Evolutionary conservation across 2,113 vertebrate genomes (phyloP), one percentile per base, ranked within the genome.

Genomic region (Neoarius graeffei): DNA sequence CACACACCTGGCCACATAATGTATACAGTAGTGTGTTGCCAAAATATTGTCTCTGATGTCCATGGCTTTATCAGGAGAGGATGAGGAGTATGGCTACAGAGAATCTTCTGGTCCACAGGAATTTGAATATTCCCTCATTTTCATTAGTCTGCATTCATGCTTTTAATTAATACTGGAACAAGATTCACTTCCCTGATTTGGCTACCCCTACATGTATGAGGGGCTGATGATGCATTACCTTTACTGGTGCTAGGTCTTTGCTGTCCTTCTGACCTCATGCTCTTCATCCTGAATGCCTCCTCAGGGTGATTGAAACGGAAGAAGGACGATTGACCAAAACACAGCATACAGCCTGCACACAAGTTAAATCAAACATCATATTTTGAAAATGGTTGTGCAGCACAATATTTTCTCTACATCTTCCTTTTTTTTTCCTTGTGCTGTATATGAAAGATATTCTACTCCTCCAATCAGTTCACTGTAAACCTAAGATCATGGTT

Each of bases 261-360:
- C 85, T 87, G 91, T 85, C 92, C 95, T 0, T 92, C 93, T 0
- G 97, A 96, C 91, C 98, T 96, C 97, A 97, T 98, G 94, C 97
- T 98, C 94, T 98, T 99, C 96, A 99, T 99, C 95, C 96, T 96
- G 94, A 96, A 95, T 88, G 98, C 98, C 91, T 99, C 98, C 0
- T 97, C 97, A 0, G 98, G 98, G 92, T 99, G 97, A 92, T 99
- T 99, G 93, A 99, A 99, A 89, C 98, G 97, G 84, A 99, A 97
- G 92, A 97, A 98, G 71, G 96, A 96, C 0, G 97, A 97, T 91
- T 97, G 97, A 88, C 98, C 98, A 89, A 99, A 95, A 96, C 98
- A 98, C 94, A 99, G 95, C 97, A 98, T 98, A 86, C 97, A 99
- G 85, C 98, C 98, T 97, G 93, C 23, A 90, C 76, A 92, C 25